A percentile compares a stretch with the other conserved stretches of the same genome.
Evolutionary conservation across 2,797 vertebrate genomes (phyloP).

Genomic region (Podargus strigoides): DNA sequence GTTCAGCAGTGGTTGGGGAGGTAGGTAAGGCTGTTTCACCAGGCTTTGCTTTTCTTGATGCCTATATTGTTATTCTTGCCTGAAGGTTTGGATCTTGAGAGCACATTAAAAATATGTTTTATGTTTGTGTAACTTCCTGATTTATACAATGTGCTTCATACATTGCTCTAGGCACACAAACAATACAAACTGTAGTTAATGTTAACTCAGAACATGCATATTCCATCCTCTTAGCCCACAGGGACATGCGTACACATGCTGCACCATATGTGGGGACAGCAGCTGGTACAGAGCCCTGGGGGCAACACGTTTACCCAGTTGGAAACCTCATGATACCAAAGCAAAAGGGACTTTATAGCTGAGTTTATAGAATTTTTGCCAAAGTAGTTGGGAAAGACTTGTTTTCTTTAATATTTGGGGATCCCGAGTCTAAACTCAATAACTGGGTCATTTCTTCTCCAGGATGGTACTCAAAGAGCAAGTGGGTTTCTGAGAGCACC

Average conservation of each 20-base stretch:
- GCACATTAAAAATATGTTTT: slow-evolving; percentile 24
- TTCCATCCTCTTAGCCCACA: background rate
- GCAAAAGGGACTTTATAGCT: background rate
- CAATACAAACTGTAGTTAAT: background rate
- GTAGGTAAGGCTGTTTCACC: background rate
- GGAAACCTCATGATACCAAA: background rate
- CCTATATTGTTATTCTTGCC: background rate
- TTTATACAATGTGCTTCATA: background rate
- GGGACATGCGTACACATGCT: background rate
- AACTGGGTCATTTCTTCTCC: background rate
- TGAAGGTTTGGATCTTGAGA: slow-evolving; percentile 24
- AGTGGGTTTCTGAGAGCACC: background rate
- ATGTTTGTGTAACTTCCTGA: background rate
- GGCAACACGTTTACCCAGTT: background rate
- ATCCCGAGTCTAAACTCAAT: background rate
- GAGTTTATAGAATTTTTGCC: background rate
- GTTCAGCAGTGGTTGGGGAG: background rate
- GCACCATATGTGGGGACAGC: background rate
- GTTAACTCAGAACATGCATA: background rate
- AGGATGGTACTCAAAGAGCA: background rate
- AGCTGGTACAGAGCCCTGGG: slow-evolving; percentile 8
- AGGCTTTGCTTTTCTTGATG: background rate
- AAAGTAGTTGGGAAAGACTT: background rate
- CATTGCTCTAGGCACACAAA: slow-evolving; percentile 29
- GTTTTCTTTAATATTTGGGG: background rate